Percentiles rank a stretch among this genome's conserved stretches.
Conservation (phyloP, 2,113 vertebrate species). For the Narcine bancroftii region DNA sequence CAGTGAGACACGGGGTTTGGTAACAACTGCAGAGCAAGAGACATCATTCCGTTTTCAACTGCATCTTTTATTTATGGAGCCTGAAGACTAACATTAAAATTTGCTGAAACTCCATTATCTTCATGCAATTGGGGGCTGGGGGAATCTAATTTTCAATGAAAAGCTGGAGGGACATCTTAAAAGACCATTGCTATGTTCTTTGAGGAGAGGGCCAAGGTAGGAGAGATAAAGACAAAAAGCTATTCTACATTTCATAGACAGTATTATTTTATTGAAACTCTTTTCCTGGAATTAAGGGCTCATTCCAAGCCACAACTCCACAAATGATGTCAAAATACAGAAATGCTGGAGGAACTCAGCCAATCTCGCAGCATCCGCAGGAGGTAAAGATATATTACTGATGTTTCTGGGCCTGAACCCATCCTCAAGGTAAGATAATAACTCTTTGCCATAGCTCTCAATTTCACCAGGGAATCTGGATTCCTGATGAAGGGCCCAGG, state of each 20-base stretch:
- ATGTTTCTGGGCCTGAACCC: too few relatives aligned
- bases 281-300: not conserved
- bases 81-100: not conserved
- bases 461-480: not conserved
- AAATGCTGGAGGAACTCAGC: too few relatives aligned
- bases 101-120: not conserved
- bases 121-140: not conserved
- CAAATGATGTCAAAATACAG: too few relatives aligned
- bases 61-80: not conserved
- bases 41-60: not conserved
- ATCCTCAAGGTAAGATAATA: too few relatives aligned
- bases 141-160: not conserved
- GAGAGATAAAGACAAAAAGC: not conserved
- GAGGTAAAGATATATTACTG: too few relatives aligned
- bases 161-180: not conserved
- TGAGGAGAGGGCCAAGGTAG: not conserved
- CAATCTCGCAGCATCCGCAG: too few relatives aligned
- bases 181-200: not conserved
- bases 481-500: too few relatives aligned
- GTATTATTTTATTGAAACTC: not conserved
- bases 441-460: not conserved
- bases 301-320: not conserved
- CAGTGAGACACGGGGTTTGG: not conserved
- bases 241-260: too few relatives aligned
- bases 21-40: not conserved